phyloP scores from a whole-genome alignment of 2,888 invertebrate genomes.

The Lamellibrachia satsuma region DNA sequence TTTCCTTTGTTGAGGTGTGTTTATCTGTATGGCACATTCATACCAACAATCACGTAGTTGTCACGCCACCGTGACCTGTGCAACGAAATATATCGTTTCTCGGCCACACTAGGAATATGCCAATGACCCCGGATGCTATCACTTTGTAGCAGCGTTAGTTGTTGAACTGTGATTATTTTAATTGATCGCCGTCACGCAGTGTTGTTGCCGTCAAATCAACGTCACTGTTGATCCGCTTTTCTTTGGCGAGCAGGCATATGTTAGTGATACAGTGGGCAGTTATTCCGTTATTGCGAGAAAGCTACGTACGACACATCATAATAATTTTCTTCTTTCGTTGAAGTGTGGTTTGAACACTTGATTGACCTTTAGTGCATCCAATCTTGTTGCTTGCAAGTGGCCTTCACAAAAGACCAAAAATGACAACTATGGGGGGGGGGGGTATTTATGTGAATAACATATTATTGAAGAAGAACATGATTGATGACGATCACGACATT shows the following conservation, averaged over 20 bases:
- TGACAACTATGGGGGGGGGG: not conserved
- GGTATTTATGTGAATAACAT: not conserved
- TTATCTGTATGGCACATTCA: not conserved
- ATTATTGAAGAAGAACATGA: not conserved
- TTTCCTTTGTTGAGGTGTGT: not conserved
- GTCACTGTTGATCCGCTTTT: not conserved
- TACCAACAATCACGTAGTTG: not conserved
- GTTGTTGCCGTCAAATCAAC: not conserved
- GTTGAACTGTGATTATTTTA: not conserved
- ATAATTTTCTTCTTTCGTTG: not conserved
- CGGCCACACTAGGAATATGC: not conserved
- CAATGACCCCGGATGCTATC: not conserved
- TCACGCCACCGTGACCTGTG: not conserved
- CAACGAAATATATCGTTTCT: not conserved
- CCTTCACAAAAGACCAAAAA: not conserved
- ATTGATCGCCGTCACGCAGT: not conserved
- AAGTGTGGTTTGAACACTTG: not conserved
- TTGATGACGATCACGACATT: not conserved
- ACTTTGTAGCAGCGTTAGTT: not conserved
- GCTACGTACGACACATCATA: not conserved
- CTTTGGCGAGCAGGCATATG: not conserved
- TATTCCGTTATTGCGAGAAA: not conserved
- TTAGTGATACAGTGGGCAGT: not conserved
- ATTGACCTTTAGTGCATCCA: not conserved
- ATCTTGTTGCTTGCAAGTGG: not conserved